Conservation (phyloP, 30 jellyfish, hydroid and myxozoan species). For the Cassiopea xamachana region DNA sequence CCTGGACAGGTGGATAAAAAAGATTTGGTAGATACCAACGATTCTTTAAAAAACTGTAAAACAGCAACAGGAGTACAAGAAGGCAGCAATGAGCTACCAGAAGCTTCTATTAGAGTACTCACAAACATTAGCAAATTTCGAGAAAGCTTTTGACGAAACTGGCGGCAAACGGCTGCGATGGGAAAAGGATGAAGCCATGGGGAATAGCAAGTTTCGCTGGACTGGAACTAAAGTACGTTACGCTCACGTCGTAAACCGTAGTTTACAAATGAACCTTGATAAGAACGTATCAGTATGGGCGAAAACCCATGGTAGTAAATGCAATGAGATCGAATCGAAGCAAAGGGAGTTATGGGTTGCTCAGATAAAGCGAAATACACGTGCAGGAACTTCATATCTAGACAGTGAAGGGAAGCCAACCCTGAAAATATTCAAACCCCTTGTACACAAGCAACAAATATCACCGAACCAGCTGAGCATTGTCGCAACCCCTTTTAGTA, state of each 20-base stretch:
- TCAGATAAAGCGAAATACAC: slow-evolving; percentile 61
- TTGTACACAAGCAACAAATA: slow-evolving; percentile 10
- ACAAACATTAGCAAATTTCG: slow-evolving; percentile 62
- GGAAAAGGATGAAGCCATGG: slow-evolving; percentile 91
- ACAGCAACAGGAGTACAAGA: not conserved
- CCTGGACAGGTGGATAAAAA: no score
- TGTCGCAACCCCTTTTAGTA: slow-evolving; percentile 65
- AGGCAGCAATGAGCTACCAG: slow-evolving; percentile 70
- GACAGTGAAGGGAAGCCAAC: slow-evolving; percentile 61
- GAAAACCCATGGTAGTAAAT: slow-evolving; percentile 76
- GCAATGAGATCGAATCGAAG: slow-evolving; percentile 79
- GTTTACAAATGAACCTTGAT: slow-evolving; percentile 72
- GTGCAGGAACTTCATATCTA: slow-evolving; percentile 63
- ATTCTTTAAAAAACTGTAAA: no score
- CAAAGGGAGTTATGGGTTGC: slow-evolving; percentile 79
- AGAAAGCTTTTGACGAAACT: slow-evolving; percentile 46
- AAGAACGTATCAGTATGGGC: slow-evolving; percentile 79
- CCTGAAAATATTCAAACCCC: slow-evolving; percentile 43
- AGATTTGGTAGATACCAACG: no score
- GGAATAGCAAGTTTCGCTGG: slow-evolving; percentile 88
- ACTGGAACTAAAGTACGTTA: slow-evolving; percentile 86
- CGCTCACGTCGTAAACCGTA: slow-evolving; percentile 87
- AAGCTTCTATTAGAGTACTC: slow-evolving; percentile 78
- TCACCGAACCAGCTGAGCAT: slow-evolving; percentile 51
- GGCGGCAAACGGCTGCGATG: slow-evolving; percentile 84